A percentile compares a stretch with the other conserved stretches of the same genome.
phyloP scores from a whole-genome alignment of 2,888 invertebrate genomes.

The Polymixis lichenea region DNA sequence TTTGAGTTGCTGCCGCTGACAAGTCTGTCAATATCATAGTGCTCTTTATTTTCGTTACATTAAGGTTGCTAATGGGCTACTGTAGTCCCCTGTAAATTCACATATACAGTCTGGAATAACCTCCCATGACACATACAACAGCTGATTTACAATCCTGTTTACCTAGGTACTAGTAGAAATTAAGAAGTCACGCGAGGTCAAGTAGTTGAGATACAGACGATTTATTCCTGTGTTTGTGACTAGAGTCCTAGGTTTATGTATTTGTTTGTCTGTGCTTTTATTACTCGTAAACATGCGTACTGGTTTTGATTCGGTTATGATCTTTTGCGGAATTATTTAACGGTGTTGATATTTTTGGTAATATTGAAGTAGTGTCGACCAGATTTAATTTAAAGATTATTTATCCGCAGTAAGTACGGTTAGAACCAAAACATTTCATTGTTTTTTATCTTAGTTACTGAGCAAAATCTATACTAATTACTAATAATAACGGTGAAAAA shows the following conservation, averaged over 20 bases:
- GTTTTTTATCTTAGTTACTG: no score
- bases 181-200: constrained; percentile 31
- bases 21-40: no score
- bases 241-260: constrained; percentile 39
- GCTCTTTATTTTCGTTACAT: no score
- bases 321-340: not conserved
- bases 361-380: not conserved
- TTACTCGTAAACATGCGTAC: constrained; percentile 25
- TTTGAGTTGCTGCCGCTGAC: no score
- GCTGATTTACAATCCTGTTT: constrained; percentile 57
- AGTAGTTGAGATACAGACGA: constrained; percentile 15
- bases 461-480: no score
- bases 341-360: not conserved
- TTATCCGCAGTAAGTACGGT: no score
- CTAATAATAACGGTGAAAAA: no score
- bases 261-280: constrained; percentile 40
- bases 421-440: no score
- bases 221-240: constrained; percentile 53
- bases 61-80: no score
- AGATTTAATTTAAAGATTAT: no score
- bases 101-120: not conserved
- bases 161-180: constrained; percentile 10
- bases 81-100: not conserved
- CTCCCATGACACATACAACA: constrained; percentile 21
- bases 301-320: constrained; percentile 12